Evolutionary conservation across 2,113 vertebrate species (phyloP), one percentile per base, ranked within the genome.

Genomic region (Thoracochromis brauschi): DNA sequence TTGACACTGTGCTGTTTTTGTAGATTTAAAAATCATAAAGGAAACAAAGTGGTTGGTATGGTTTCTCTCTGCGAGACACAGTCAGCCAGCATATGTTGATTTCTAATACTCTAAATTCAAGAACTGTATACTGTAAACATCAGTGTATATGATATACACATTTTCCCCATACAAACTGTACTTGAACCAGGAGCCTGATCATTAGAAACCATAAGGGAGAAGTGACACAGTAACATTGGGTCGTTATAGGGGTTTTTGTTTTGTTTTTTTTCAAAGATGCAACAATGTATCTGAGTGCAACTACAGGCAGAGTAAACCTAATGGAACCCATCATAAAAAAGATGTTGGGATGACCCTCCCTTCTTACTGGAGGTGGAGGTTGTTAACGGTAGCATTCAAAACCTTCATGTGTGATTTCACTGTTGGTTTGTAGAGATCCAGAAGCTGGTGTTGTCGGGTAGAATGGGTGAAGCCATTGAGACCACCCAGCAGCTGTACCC

Each of bases 391-490:
- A 8, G 60, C 19, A 68, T 40, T 40, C 33, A 71, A 71, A 40
- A 78, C 45, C 45, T 51, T 78, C 10, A 78, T 0, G 73, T 11
- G 13, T 31, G 73, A 78, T 33, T n/a, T 49, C 31, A 21, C 26
- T 60, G 49, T 21, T 40, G 35, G 5, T 94, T 81, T 94, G 93
- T 96, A 99, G 99, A 98, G 97, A 99, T 99, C 97, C 99, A 99
- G 97, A 99, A 98, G 96, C 96, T 99, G 97, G 98, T 99, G 93
- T 96, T 99, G 96, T 98, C 99, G 9, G 99, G 99, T 95, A 97
- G 99, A 96, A 99, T 99, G 99, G 99, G 99, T 90, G 99, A 99
- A 96, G 99, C 99, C 96, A 99, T 99, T 92, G 98, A 99, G 96
- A 99, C 99, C 95, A 99, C 99, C 95, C 98, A 99, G 96, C 98